Evolutionary conservation across 2,888 invertebrate genomes (phyloP), one percentile per base, ranked within the genome.

Genomic region (Orchesellides sinensis): DNA sequence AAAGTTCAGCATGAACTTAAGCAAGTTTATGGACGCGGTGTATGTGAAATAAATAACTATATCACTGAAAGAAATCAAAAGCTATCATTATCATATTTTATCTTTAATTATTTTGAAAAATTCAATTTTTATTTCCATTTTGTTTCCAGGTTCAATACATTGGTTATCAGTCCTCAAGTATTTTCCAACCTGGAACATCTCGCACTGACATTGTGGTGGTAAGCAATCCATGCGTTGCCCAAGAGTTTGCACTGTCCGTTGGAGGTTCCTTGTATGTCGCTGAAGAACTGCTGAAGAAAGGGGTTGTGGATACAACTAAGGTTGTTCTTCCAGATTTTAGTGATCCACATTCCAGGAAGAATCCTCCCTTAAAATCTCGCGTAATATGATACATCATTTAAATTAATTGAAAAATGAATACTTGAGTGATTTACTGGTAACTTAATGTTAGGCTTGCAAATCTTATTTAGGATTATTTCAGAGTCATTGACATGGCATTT

Each of bases 211-310:
- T 83, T 29, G 32, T 70, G 1, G 47, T 83, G 1, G 19, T 83
- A 1, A 63, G 40, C 29, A 83, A 80, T 65, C 68, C 83, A 0
- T 84, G 84, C 45, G 32, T 81, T n/a, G 66, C 32, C 17, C 84
- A 84, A 29, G 84, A 84, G 40, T 81, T 84, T 75, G 84, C 68
- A 2, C 45, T 84, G 35, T 66, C 80, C 32, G 72, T 72, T n/a
- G 74, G 56, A 14, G 84, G 84, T 0, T 54, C 75, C 0, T 8
- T 84, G 12, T 80, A 84, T 45, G 32, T 80, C 21, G 77, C 75
- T 0, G 72, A 75, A 21, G 52, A 23, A 0, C 17, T 84, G 8
- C n/a, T 84, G 10, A 12, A 19, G 2, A 21, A 25, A 17, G 80
- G 80, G 4, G 8, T 21, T 4, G 6, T 4, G 3, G 17, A 73